Percentiles rank a stretch among this genome's conserved stretches.
Evolutionary conservation across 2,888 invertebrate species (phyloP).

Genomic region (Julus scandinavius): DNA sequence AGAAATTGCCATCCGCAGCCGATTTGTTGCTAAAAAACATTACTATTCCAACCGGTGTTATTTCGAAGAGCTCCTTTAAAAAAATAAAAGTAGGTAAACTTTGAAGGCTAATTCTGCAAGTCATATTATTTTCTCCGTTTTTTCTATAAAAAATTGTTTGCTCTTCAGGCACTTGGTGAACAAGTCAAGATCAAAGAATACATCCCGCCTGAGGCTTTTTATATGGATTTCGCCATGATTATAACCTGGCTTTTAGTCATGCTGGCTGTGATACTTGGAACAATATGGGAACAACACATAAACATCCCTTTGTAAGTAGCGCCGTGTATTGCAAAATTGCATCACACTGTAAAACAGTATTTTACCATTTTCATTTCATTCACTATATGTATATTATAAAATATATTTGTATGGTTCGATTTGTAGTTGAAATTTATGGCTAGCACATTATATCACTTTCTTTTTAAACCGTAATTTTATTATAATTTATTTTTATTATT

Average conservation of each 20-base stretch:
- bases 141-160: neutral
- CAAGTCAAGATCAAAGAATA: neutral
- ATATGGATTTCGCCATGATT: conserved; percentile 9
- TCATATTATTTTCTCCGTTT: conserved; percentile 3
- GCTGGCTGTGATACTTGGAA: neutral
- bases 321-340: no score
- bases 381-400: no score
- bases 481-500: neutral
- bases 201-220: neutral
- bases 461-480: no score
- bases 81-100: neutral
- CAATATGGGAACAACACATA: neutral
- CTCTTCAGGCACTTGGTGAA: neutral
- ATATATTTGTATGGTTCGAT: no score
- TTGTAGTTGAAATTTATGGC: no score
- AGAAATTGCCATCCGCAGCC: neutral
- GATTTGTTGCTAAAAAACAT: neutral
- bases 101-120: neutral
- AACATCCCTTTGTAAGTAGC: neutral
- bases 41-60: neutral
- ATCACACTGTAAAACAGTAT: no score
- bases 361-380: no score
- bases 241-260: neutral
- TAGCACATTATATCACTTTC: no score
- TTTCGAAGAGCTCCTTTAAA: neutral